Conservation (phyloP, 2,113 vertebrate species). For the Caranx ignobilis region DNA sequence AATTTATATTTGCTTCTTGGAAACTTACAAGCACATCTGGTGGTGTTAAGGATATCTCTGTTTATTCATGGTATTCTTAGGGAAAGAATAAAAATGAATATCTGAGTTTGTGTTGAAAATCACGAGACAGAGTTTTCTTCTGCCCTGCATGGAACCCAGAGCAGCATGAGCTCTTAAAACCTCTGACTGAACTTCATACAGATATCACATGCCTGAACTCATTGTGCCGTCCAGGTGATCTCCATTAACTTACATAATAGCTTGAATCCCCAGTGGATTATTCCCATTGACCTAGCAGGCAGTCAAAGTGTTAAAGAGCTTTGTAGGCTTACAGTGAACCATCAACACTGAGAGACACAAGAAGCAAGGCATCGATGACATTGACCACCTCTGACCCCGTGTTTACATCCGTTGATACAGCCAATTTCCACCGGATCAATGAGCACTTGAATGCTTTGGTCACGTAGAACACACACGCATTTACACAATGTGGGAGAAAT, state of each 20-base stretch:
- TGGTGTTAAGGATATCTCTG: background rate
- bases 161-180: background rate
- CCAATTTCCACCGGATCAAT: slow-evolving; percentile 40
- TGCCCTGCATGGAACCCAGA: too few species aligned
- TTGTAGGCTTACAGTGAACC: slow-evolving; percentile 35
- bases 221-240: slow-evolving; percentile 17
- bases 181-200: background rate
- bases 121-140: too few species aligned
- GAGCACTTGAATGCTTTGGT: background rate
- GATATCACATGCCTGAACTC: background rate
- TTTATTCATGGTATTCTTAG: background rate
- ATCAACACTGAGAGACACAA: slow-evolving; percentile 8
- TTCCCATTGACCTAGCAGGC: slow-evolving; percentile 50
- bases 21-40: background rate
- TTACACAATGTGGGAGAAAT: background rate
- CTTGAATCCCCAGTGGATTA: slow-evolving; percentile 42
- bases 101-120: background rate
- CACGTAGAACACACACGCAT: background rate
- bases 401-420: slow-evolving; percentile 26
- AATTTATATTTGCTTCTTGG: background rate
- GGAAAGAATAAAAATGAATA: background rate
- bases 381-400: slow-evolving; percentile 51
- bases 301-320: slow-evolving; percentile 57
- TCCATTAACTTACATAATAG: slow-evolving; percentile 33
- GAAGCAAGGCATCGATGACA: slow-evolving; percentile 37